These are phyloP conservation scores for Falco columbarius DNA, from an alignment of 2,797 vertebrate species.

Conservation along the genomic window DNA sequence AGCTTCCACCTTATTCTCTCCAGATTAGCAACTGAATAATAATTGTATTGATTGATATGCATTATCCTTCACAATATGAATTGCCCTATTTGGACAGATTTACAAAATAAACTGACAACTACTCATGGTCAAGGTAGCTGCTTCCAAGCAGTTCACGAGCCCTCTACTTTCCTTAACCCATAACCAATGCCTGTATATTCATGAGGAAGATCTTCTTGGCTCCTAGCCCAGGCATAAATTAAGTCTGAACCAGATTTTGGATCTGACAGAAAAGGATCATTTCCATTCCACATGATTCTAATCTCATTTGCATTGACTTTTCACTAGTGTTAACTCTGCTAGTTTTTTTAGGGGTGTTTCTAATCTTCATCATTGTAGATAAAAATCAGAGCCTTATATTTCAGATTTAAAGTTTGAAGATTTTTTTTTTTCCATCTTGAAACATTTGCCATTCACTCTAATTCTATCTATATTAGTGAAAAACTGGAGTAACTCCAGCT, in stretches of 20 bases:
- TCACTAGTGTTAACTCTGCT: neutral
- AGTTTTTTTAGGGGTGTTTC: neutral
- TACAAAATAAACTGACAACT: neutral
- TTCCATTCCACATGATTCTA: neutral
- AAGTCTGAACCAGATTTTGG: neutral
- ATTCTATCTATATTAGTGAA: neutral
- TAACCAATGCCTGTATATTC: neutral
- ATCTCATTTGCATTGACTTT: neutral
- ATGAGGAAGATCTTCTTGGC: neutral
- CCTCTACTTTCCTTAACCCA: neutral
- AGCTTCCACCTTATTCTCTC: neutral
- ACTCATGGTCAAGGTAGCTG: neutral
- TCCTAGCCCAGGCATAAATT: neutral
- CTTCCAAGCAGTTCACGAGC: neutral
- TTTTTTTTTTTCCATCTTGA: neutral
- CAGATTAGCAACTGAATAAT: neutral
- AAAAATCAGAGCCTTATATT: neutral
- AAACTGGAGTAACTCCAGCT: constrained; percentile 36
- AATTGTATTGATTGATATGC: neutral
- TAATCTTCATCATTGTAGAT: neutral
- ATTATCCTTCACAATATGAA: neutral
- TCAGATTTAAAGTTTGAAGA: neutral
- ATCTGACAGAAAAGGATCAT: neutral
- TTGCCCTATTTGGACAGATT: neutral
- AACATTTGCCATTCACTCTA: neutral